Evolutionary conservation across 2,797 vertebrate species (phyloP), one percentile per base, ranked within the genome.

Genomic region (Molossus molossus): DNA sequence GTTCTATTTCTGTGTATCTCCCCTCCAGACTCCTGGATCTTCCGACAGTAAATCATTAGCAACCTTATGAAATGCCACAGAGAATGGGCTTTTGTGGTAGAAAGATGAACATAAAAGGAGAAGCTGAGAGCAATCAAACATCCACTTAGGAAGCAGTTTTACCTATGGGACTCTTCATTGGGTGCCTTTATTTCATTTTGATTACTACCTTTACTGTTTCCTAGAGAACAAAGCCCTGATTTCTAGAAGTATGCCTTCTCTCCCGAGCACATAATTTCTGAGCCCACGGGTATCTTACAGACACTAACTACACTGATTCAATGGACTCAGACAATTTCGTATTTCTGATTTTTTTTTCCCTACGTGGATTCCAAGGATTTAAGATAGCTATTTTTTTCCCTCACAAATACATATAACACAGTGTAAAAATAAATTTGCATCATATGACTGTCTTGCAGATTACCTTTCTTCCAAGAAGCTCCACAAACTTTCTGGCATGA

Each of bases 101-200:
- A 93, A 95, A 95, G 94, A 87, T 64, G 92, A 77, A 70, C 82
- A 37, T 80, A 95, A 81, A 82, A 94, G 57, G 55, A 90, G 93
- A 95, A 83, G 94, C 90, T 79, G 76, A 95, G 81, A 95, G 72
- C 94, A 94, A 96, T 96, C 95, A 95, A 95, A 94, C 93, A 95
- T 73, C 87, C 92, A 90, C 90, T 94, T 95, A 94, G 94, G 90
- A 96, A 90, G 82, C 84, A 82, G 76, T 79, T 93, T 88, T 91
- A 91, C 92, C 80, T 87, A 64, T 93, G 94, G 89, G 94, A 94
- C 94, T 80, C 83, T 92, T 96, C 94, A 83, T 37, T 62, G 87
- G 91, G 73, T 60, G 48, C 87, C 94, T 95, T 92, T 97, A 97
- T 96, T 97, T 97, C 97, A 97, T 97, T 95, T 85, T 96, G 90